Evolutionary conservation across 2,888 invertebrate genomes (phyloP).

Genomic region (Synanthedon vespiformis): DNA sequence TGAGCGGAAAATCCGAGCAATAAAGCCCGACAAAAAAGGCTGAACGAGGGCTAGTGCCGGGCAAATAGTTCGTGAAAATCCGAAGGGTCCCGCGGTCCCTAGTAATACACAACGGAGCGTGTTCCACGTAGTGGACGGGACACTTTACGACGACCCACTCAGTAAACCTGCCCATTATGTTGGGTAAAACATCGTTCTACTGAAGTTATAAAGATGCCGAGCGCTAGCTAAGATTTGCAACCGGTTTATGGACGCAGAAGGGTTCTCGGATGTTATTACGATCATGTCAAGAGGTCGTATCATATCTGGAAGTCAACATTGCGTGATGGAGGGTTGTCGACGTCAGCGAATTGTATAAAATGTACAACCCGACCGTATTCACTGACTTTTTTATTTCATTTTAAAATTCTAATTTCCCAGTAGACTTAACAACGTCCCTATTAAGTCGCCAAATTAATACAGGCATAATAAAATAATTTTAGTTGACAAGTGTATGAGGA

Average conservation of each 20-base stretch:
- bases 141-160: conserved; percentile 67
- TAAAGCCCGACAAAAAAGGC: conserved; percentile 66
- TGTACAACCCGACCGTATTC: too few species aligned
- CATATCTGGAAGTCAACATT: conserved; percentile 64
- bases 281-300: conserved; percentile 62
- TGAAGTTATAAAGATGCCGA: conserved; percentile 67
- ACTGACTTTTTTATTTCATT: conserved; percentile 8
- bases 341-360: neutral
- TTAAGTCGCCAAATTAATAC: conserved; percentile 5
- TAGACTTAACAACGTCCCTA: neutral
- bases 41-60: conserved; percentile 62
- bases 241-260: conserved; percentile 65
- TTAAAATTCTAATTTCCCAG: conserved; percentile 5
- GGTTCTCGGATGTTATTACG: conserved; percentile 63
- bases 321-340: conserved; percentile 52
- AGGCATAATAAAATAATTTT: neutral
- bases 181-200: conserved; percentile 64
- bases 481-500: too few species aligned
- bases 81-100: conserved; percentile 51
- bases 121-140: conserved; percentile 35
- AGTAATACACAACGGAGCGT: conserved; percentile 19
- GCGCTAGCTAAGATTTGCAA: conserved; percentile 62
- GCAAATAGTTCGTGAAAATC: conserved; percentile 70
- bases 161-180: conserved; percentile 68
- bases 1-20: conserved; percentile 68